Conservation (phyloP, 2,888 invertebrate genomes). For the Orthosia cruda region DNA sequence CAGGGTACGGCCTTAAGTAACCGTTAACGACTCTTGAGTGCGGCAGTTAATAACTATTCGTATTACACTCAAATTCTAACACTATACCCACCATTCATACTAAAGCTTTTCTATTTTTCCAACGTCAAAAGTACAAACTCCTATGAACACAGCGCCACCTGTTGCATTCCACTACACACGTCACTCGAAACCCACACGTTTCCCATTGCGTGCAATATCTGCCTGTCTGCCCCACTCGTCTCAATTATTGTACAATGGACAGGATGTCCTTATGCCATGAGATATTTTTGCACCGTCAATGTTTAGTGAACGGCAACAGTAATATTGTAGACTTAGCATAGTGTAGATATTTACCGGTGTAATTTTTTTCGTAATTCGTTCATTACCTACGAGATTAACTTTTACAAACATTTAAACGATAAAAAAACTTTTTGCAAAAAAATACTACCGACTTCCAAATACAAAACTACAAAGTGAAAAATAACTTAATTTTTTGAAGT, state of each 20-base stretch:
- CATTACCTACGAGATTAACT: too few relatives aligned
- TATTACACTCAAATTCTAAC: too few relatives aligned
- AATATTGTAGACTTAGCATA: background rate
- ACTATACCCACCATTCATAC: background rate
- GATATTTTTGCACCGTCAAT: background rate
- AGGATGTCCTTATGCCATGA: background rate
- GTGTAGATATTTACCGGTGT: too few relatives aligned
- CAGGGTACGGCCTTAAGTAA: too few relatives aligned
- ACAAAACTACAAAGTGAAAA: too few relatives aligned
- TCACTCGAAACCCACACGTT: background rate
- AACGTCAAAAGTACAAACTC: background rate
- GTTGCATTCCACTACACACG: slow-evolving; percentile 23
- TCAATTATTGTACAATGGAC: slow-evolving; percentile 19
- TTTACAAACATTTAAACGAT: too few relatives aligned
- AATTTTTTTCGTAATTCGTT: too few relatives aligned
- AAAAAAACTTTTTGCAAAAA: too few relatives aligned
- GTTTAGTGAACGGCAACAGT: background rate
- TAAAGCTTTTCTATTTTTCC: background rate
- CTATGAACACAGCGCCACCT: slow-evolving; percentile 23
- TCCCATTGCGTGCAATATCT: slow-evolving; percentile 17
- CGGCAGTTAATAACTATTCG: too few relatives aligned
- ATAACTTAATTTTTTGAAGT: too few relatives aligned
- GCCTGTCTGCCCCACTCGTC: slow-evolving; percentile 12
- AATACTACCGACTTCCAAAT: too few relatives aligned
- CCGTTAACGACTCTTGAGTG: too few relatives aligned